Conservation (phyloP, 2,113 vertebrate genomes). For the Pangasianodon hypophthalmus region DNA sequence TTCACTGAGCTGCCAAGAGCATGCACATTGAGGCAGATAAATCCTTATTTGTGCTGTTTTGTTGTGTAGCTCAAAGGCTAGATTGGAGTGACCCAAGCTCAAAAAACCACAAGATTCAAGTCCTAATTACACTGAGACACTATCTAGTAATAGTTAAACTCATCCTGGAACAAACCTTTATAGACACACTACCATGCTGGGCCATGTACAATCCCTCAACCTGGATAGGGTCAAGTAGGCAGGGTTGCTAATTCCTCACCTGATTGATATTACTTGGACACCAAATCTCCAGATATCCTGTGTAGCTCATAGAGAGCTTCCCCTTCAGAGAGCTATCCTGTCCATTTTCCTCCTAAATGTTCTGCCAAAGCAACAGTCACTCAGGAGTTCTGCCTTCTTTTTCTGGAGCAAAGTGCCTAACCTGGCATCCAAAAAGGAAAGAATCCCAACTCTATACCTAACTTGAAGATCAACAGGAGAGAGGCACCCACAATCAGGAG, state of each 20-base stretch:
- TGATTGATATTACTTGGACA: neutral
- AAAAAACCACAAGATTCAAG: neutral
- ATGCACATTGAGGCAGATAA: neutral
- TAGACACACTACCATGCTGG: neutral
- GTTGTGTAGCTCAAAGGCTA: neutral
- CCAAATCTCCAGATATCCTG: neutral
- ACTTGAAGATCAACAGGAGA: neutral
- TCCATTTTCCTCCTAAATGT: neutral
- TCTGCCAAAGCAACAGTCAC: neutral
- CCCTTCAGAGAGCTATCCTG: neutral
- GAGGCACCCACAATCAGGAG: neutral
- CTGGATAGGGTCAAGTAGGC: neutral
- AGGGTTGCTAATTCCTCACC: neutral
- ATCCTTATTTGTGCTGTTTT: neutral
- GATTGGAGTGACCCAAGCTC: neutral
- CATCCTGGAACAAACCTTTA: slow-evolving; percentile 1
- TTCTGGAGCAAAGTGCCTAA: neutral
- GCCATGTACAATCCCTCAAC: neutral
- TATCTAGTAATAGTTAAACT: neutral
- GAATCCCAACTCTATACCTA: neutral
- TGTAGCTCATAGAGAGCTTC: neutral
- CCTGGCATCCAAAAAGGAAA: neutral
- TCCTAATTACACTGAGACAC: neutral
- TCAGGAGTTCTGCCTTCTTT: neutral
- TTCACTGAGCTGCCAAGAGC: neutral